A percentile compares a stretch with the other conserved stretches of the same genome.
Conservation (phyloP, 2,113 vertebrate genomes). For the Lophura nycthemera region DNA sequence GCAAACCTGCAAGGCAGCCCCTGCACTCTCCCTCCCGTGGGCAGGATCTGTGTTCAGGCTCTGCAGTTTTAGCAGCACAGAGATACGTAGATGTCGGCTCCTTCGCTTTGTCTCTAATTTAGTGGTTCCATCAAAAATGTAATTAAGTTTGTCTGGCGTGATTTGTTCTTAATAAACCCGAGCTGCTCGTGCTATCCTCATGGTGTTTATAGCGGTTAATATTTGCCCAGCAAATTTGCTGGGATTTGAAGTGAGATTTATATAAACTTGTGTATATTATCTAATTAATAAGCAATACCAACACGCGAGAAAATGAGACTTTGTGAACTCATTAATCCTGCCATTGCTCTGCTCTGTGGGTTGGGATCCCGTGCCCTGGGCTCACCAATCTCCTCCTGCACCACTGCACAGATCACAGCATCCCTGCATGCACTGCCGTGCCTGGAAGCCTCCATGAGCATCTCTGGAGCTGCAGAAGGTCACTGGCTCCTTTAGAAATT, state of each 20-base stretch:
- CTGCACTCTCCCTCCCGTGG: not conserved
- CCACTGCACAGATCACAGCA: fast-evolving
- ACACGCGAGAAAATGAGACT: not conserved
- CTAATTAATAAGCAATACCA: conserved; percentile 39
- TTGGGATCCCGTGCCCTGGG: not conserved
- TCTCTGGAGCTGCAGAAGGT: not conserved
- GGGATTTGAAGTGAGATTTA: conserved; percentile 1
- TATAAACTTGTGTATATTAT: not conserved
- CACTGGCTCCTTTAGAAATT: not conserved
- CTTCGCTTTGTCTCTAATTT: not conserved
- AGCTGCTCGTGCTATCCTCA: not conserved
- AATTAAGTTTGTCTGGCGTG: conserved; percentile 42
- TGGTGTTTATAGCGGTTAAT: not conserved
- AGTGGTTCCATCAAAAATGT: conserved; percentile 40
- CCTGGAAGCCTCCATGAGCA: not conserved
- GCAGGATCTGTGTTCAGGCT: not conserved
- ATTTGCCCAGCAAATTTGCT: conserved; percentile 14
- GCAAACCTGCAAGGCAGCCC: not conserved
- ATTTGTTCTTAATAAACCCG: conserved; percentile 49
- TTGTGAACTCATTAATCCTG: not conserved
- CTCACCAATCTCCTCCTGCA: not conserved
- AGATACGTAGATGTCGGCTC: not conserved
- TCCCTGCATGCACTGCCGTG: not conserved
- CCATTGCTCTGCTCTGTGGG: fast-evolving
- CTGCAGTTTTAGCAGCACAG: not conserved